These are phyloP conservation scores for Crotalus viridis DNA, from an alignment of 2,113 vertebrate species.

Conservation along the genomic window DNA sequence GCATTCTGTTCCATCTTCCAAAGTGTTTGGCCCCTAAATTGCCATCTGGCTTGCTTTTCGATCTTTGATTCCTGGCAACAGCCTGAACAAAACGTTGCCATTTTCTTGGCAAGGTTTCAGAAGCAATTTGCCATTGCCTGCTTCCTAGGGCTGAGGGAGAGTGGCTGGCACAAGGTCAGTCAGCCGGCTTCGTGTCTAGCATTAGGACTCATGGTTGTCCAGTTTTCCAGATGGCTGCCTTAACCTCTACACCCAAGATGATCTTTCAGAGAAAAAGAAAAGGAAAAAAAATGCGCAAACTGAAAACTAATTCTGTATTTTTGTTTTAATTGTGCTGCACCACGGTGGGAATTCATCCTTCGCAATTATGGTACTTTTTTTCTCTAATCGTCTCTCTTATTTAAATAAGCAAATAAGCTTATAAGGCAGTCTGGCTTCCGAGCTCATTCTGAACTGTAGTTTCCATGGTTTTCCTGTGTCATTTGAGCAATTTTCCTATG, in stretches of 20 bases:
- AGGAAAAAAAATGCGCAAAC: neutral
- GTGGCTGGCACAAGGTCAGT: neutral
- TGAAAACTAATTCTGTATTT: neutral
- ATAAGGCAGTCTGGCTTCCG: neutral
- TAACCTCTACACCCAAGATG: neutral
- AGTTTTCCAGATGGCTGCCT: neutral
- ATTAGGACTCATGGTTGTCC: neutral
- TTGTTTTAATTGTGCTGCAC: neutral
- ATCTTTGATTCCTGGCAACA: neutral
- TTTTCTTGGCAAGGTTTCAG: neutral
- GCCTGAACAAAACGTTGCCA: neutral
- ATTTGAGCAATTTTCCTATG: neutral
- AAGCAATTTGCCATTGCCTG: neutral
- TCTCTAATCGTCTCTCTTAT: neutral
- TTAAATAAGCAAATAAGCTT: neutral
- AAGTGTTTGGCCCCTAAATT: neutral
- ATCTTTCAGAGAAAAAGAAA: neutral
- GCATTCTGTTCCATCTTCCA: neutral
- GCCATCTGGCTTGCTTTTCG: neutral
- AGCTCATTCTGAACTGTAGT: neutral
- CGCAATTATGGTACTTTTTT: neutral
- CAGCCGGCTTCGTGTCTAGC: neutral
- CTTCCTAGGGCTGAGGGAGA: neutral
- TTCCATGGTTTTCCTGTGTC: neutral
- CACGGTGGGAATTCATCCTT: neutral